Percentiles rank a stretch among this genome's conserved stretches.
Evolutionary conservation across 2,888 invertebrate genomes (phyloP).

Genomic region (Cataglyphis cursor): DNA sequence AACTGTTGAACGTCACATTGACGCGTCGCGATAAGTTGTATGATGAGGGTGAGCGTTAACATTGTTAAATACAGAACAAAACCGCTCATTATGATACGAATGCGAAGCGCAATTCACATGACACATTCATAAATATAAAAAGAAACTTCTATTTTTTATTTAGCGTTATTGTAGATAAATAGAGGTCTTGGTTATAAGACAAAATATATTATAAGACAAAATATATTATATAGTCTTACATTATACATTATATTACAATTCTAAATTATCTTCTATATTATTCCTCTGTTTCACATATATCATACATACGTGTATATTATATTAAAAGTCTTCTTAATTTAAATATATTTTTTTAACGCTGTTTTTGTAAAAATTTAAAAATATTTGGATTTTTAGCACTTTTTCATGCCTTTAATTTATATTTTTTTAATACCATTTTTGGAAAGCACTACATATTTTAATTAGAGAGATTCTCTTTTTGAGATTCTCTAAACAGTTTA

Average conservation of each 20-base stretch:
- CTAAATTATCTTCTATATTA: neutral
- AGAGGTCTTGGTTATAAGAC: neutral
- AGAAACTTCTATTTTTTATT: neutral
- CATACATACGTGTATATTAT: no score
- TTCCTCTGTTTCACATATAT: no score
- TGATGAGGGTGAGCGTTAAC: slow-evolving; percentile 24
- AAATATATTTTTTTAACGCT: no score
- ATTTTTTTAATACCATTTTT: no score
- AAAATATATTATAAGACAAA: neutral
- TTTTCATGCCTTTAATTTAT: no score
- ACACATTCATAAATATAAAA: neutral
- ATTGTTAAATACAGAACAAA: slow-evolving; percentile 36
- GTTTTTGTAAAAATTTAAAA: no score
- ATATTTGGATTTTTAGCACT: no score
- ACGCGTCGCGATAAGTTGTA: slow-evolving; percentile 66
- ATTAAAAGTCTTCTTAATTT: neutral
- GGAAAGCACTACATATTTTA: no score
- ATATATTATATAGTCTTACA: neutral
- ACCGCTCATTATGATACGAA: slow-evolving; percentile 61
- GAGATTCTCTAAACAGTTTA: no score
- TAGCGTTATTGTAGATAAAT: neutral
- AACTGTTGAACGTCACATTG: slow-evolving; percentile 85
- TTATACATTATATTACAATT: neutral
- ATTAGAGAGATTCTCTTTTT: no score
- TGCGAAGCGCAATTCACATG: neutral